Evolutionary conservation across 2,888 invertebrate genomes (phyloP).

Genomic region (Spodoptera exigua): DNA sequence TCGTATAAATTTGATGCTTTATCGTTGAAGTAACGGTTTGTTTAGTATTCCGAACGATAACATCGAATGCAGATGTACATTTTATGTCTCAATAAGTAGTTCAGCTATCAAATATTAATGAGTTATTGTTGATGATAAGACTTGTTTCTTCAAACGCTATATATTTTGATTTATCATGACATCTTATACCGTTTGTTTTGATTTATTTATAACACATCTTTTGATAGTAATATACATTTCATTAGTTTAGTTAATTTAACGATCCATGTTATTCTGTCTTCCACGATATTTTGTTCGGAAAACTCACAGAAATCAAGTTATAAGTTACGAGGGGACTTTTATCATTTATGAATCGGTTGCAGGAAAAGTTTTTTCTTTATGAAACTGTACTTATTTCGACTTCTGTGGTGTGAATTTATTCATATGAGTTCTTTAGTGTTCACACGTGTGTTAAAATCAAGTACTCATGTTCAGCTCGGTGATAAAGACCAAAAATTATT

Average conservation of each 20-base stretch:
- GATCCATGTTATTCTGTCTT: constrained; percentile 12
- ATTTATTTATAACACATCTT: constrained; percentile 24
- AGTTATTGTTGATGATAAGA: constrained; percentile 64
- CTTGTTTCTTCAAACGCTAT: constrained; percentile 36
- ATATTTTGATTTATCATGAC: constrained; percentile 49
- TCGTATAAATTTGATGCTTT: constrained; percentile 25
- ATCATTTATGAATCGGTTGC: constrained; percentile 7
- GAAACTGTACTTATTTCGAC: neutral
- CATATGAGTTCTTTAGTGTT: neutral
- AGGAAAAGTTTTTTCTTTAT: constrained; percentile 3
- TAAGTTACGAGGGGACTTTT: constrained; percentile 23
- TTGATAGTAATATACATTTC: constrained; percentile 18
- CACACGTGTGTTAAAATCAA: too few relatives aligned
- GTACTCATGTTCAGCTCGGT: too few relatives aligned
- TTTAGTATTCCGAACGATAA: constrained; percentile 49
- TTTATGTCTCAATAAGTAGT: constrained; percentile 62
- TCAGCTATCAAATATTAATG: constrained; percentile 64
- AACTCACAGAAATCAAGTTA: constrained; percentile 16
- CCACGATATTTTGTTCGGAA: constrained; percentile 15
- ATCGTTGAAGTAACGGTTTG: constrained; percentile 41
- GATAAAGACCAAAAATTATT: too few relatives aligned
- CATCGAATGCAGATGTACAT: constrained; percentile 36
- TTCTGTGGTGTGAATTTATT: neutral
- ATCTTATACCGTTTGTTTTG: constrained; percentile 29
- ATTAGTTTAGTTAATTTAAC: constrained; percentile 5